Base-by-base conservation (phyloP, 2,113 vertebrate genomes). In the Cynocephalus volans region DNA sequence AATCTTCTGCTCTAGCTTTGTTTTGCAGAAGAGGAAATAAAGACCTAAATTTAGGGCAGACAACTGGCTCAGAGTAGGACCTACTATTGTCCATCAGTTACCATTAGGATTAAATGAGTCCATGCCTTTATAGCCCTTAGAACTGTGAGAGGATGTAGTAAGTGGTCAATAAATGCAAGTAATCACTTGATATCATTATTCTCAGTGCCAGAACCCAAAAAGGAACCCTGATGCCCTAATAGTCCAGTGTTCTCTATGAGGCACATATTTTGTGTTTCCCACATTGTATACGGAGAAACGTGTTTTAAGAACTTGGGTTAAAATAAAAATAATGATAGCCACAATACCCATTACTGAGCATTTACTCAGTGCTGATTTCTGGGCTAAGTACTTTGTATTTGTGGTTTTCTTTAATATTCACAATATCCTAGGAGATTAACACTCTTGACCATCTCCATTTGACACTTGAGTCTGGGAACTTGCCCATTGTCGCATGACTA, bases 291-390 rank as follows among this genome's bases (percentile, higher is more conserved):
- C 4, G 54, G 76, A 81, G 87, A 54, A 70, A 28, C 21, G 21
- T 80, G 28, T 80, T 70, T 72, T 45, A 41, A 76, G 77, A 90
- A 88, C n/a, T 28, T 65, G 87, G 82, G 31, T 95, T 88, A 80
- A 80, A 81, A 62, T 33, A 36, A 21, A 28, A 56, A 12, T 14
- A 54, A 69, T 41, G 50, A 26, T 3, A 67, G 24, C 72, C 18
- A 60, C 70, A 26, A 1, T 75, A 10, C 36, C 26, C 8, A 7
- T 23, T 31, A 4, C n/a, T 89, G 73, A 33, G 45, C 45, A 67
- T 0, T 4, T 36, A 70, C 41, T 93, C 45, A 14, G 26, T 41
- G 41, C 41, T 41, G 41, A 41, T 41, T 41, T 41, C 41, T 41
- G 41, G 41, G 41, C 41, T 41, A 41, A 48, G 36, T 36, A 14